Base-by-base conservation (phyloP, 2,113 vertebrate genomes). In the Gnathonemus longibarbis region DNA sequence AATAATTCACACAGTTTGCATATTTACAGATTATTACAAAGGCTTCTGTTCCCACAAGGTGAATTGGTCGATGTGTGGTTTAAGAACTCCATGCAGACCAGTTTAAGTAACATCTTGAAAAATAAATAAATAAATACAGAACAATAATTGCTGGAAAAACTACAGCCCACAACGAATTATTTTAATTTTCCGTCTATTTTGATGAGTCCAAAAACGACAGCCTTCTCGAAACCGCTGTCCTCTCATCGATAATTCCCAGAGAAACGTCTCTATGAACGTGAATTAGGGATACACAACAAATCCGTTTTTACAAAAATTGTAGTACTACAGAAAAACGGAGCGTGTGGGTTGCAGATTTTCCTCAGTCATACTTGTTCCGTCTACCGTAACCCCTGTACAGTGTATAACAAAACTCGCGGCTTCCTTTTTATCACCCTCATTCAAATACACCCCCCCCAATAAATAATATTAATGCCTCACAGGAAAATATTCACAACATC, bases 21-120 rank as follows among this genome's bases (percentile, higher is more conserved):
- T 94, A 95, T 95, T 93, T 95, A 95, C 94, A 95, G 92, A 89
- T 93, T 90, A 92, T 94, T 94, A 95, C 94, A 94, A 90, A 62
- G 39, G 31, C 17, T 53, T 87, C 27, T 42, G 49, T 46, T 62
- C 56, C 87, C 56, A n/a, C 53, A 19, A n/a, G 39, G 53, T 88
- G 31, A 86, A 87, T 50, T 58, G 86, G 92, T 92, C 89, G 90
- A 91, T 88, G 77, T 91, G 49, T 91, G 84, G 52, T 88, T 91
- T 90, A 77, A 21, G 91, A 89, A 91, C 19, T 70, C 93, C 94
- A 95, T 94, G 94, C 94, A 94, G 92, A 94, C 92, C 91, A 77
- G n/a, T 92, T 93, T 91, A 93, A 93, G 92, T 88, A 91, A 92
- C 89, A 91, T 46, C 90, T 31, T 84, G 90, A 80, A 80, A 80